Evolutionary conservation across 2,888 invertebrate genomes (phyloP).

Genomic region (Rhingia rostrata): DNA sequence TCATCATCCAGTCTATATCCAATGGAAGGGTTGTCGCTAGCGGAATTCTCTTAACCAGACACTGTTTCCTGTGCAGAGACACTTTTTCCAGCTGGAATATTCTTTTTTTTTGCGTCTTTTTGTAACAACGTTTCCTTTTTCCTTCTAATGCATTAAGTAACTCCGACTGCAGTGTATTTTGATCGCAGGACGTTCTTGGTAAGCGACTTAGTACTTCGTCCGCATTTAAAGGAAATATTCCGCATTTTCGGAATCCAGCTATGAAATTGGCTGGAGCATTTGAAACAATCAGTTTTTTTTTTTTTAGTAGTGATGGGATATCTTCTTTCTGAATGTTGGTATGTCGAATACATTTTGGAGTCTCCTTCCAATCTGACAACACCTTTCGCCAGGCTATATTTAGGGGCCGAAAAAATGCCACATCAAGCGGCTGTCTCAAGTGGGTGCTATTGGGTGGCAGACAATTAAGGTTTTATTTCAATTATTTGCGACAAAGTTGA

Average conservation of each 20-base stretch:
- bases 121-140: neutral
- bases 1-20: slow-evolving; percentile 5
- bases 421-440: slow-evolving; percentile 21
- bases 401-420: slow-evolving; percentile 17
- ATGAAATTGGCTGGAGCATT: neutral
- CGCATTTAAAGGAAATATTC: slow-evolving; percentile 19
- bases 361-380: slow-evolving; percentile 28
- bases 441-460: slow-evolving; percentile 1
- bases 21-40: no score
- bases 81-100: slow-evolving; percentile 31
- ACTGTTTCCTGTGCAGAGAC: neutral
- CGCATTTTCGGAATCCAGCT: slow-evolving; percentile 8
- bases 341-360: slow-evolving; percentile 12
- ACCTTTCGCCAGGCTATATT: slow-evolving; percentile 21
- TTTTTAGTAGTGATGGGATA: slow-evolving; percentile 7
- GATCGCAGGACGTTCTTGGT: slow-evolving; percentile 14
- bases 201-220: slow-evolving; percentile 9
- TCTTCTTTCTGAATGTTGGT: slow-evolving; percentile 12
- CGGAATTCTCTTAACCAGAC: slow-evolving; percentile 1
- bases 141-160: slow-evolving; percentile 12
- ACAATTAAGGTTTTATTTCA: neutral
- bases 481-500: slow-evolving; percentile 19
- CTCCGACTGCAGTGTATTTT: slow-evolving; percentile 4
- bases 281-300: neutral
- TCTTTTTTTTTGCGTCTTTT: slow-evolving; percentile 14